These are phyloP conservation scores for Drosophila sulfurigaster DNA, from an alignment of 1,140 invertebrate genomes.

Conservation along the genomic window DNA sequence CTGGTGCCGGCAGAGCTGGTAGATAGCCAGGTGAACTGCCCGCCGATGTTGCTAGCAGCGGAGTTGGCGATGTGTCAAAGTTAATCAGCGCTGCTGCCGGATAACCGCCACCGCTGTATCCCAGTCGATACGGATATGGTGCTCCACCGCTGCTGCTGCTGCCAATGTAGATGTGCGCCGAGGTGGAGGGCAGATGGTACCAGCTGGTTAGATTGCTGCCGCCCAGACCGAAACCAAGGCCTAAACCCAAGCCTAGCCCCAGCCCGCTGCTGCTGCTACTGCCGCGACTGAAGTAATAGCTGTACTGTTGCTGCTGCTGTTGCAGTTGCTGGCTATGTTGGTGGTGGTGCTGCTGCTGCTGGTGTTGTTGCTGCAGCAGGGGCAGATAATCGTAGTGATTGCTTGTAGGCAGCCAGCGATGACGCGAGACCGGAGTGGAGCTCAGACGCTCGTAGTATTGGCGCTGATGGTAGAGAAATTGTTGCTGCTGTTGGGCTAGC, in stretches of 20 bases:
- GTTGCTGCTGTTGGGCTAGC: slow-evolving; percentile 51
- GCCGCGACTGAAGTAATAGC: slow-evolving; percentile 49
- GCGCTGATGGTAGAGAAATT: slow-evolving; percentile 58
- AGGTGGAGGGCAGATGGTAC: slow-evolving; percentile 74
- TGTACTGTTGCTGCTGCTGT: slow-evolving; percentile 55
- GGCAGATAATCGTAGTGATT: slow-evolving; percentile 46
- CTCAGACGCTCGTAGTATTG: slow-evolving; percentile 57
- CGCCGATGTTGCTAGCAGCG: slow-evolving; percentile 65
- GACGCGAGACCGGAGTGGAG: slow-evolving; percentile 30
- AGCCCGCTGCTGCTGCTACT: slow-evolving; percentile 58
- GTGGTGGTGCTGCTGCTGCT: slow-evolving; percentile 44
- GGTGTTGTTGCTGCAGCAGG: slow-evolving; percentile 47
- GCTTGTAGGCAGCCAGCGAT: slow-evolving; percentile 62
- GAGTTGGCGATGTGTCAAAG: slow-evolving; percentile 74
- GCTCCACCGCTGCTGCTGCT: slow-evolving; percentile 63
- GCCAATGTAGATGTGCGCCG: slow-evolving; percentile 75
- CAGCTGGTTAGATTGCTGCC: slow-evolving; percentile 73
- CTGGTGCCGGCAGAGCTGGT: slow-evolving; percentile 66
- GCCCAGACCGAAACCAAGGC: slow-evolving; percentile 75
- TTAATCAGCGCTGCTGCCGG: slow-evolving; percentile 73
- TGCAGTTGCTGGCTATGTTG: slow-evolving; percentile 47
- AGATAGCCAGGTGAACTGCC: slow-evolving; percentile 67
- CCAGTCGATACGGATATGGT: slow-evolving; percentile 61
- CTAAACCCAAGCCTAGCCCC: slow-evolving; percentile 65
- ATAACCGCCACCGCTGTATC: slow-evolving; percentile 70